Evolutionary conservation across 2,888 invertebrate species (phyloP).

Genomic region (Entomobrya proxima): DNA sequence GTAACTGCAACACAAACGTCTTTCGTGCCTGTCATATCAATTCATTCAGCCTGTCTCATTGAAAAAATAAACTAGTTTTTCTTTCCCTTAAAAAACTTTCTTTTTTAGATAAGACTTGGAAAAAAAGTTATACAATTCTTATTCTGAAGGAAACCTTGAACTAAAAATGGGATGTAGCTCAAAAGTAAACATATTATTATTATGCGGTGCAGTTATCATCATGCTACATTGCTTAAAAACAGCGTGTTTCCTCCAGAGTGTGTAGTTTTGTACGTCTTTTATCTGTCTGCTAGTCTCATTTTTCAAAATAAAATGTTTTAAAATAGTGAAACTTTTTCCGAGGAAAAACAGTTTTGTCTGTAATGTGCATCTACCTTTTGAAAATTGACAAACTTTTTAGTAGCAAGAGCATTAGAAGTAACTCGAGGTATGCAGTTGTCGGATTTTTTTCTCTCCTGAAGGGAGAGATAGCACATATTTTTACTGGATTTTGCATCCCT

Average conservation of each 20-base stretch:
- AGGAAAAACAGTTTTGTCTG: not conserved
- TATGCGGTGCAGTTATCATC: not conserved
- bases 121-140: not conserved
- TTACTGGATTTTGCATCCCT: not conserved
- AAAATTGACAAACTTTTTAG: not conserved
- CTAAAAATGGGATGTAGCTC: not conserved
- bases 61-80: constrained; percentile 13
- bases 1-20: not conserved
- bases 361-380: not conserved
- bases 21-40: constrained; percentile 32
- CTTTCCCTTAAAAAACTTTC: not conserved
- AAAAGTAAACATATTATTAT: not conserved
- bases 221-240: not conserved
- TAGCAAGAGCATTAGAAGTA: not conserved
- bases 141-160: not conserved
- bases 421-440: not conserved
- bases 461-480: not conserved
- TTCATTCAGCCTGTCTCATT: constrained; percentile 11
- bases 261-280: not conserved
- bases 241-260: not conserved
- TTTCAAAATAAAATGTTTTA: not conserved
- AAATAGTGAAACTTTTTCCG: not conserved
- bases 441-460: too few species aligned
- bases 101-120: not conserved
- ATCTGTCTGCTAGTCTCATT: not conserved